These are phyloP conservation scores for Conus canariensis DNA, from an alignment of 2,888 invertebrate genomes.

Conservation along the genomic window DNA sequence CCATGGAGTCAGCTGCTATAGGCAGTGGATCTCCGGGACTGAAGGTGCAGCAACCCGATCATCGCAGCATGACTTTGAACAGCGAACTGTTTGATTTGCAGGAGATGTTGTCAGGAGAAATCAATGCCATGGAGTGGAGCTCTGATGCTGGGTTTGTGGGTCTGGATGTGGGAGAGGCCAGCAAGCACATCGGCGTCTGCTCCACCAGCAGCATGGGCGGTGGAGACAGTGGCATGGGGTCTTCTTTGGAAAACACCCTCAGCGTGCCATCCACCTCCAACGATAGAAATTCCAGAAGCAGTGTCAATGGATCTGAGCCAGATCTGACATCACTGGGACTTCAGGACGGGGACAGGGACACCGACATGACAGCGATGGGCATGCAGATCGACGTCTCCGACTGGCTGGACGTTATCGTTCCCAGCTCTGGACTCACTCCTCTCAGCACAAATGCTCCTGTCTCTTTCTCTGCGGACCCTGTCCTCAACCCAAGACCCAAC, in stretches of 20 bases:
- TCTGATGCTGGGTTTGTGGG: constrained; percentile 67
- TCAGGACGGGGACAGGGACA: constrained; percentile 63
- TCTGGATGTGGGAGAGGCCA: constrained; percentile 64
- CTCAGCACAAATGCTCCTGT: constrained; percentile 70
- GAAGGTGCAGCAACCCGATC: neutral
- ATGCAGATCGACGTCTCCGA: constrained; percentile 89
- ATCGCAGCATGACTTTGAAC: constrained; percentile 22
- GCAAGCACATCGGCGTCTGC: constrained; percentile 46
- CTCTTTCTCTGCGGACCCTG: constrained; percentile 85
- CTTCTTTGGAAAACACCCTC: constrained; percentile 30
- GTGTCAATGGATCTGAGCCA: constrained; percentile 70
- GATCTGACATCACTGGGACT: constrained; percentile 69
- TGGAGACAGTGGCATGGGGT: constrained; percentile 29
- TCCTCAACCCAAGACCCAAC: constrained; percentile 84
- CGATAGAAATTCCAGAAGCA: constrained; percentile 47
- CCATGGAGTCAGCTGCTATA: neutral
- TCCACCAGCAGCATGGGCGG: constrained; percentile 14
- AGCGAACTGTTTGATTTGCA: constrained; percentile 66
- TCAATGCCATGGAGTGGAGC: constrained; percentile 73
- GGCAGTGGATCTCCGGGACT: neutral
- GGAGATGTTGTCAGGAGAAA: constrained; percentile 64
- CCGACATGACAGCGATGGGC: constrained; percentile 49
- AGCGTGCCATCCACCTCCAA: neutral
- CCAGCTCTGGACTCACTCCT: constrained; percentile 71
- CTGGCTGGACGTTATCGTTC: constrained; percentile 85